Base-by-base conservation (phyloP, 1,140 invertebrate species). In the Cyclina sinensis region DNA sequence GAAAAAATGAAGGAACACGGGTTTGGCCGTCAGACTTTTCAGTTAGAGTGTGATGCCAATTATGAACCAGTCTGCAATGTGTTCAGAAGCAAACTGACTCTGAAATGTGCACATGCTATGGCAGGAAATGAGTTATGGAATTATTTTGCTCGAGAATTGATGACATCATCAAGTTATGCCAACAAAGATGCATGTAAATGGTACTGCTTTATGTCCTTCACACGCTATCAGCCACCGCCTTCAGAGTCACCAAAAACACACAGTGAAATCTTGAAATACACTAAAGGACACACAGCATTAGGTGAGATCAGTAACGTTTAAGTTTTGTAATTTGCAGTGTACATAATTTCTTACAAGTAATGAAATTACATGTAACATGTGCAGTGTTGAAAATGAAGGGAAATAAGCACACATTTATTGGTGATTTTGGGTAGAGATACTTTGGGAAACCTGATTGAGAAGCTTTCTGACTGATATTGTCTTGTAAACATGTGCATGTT, bases 201-300 rank as follows among this genome's bases (percentile, higher is more conserved):
- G 95, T 96, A 99, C 70, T 98, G 97, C 0, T 99, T 99, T 94
- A 96, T 99, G 74, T 98, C 98, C 0, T 98, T 98, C 94, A 99
- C 98, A 0, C 96, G 97, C 89, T 99, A 98, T 95, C 95, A 97
- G 90, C 97, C 97, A 1, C 96, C 96, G 5, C 93, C 92, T 87
- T 89, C 89, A 93, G 24, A 92, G 92, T 81, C 91, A 54, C 95
- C 96, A 30, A 93, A 94, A 76, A 97, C 97, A 18, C 97, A 98
- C 93, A 97, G 97, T 78, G 97, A 98, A 91, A 97, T 98, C 43
- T 94, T 98, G 32, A 92, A 92, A 39, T 96, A 97, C 9, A 96
- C 97, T 76, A 97, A 98, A 95, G 98, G 97, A 0, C 97, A 99
- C 95, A 97, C 97, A 46, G 98, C 98, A 2, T 95, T 99, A 73